Evolutionary conservation across 2,888 invertebrate genomes (phyloP).

Genomic region (Crepidodera aurea): DNA sequence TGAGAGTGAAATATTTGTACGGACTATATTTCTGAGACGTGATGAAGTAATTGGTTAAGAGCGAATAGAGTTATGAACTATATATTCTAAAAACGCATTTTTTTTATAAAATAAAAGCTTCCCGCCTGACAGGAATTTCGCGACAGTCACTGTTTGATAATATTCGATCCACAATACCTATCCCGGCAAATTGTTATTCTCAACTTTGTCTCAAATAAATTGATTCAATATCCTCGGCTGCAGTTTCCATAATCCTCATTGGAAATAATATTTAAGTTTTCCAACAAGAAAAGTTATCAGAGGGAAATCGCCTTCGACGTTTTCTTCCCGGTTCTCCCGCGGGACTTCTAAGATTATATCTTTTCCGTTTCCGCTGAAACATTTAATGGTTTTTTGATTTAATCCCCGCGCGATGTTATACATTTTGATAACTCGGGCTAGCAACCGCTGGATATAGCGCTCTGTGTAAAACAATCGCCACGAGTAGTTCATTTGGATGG

Average conservation of each 20-base stretch:
- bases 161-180: conserved; percentile 1
- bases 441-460: conserved; percentile 18
- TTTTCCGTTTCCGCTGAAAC: conserved; percentile 52
- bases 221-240: conserved; percentile 30
- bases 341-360: conserved; percentile 52
- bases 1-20: background rate
- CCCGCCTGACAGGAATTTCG: too few relatives aligned
- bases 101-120: too few relatives aligned
- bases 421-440: conserved; percentile 51
- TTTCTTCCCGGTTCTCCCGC: conserved; percentile 40
- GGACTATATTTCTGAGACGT: too few relatives aligned
- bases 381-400: conserved; percentile 57
- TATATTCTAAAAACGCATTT: too few relatives aligned
- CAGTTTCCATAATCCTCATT: conserved; percentile 33
- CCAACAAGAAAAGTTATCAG: conserved; percentile 28
- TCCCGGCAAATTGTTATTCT: conserved; percentile 24
- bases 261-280: conserved; percentile 35
- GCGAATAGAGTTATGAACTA: too few relatives aligned
- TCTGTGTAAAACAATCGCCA: conserved; percentile 33
- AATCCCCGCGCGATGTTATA: conserved; percentile 53
- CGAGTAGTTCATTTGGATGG: conserved; percentile 35
- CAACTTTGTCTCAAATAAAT: conserved; percentile 27
- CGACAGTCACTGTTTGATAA: background rate
- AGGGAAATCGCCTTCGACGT: conserved; percentile 39
- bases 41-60: too few relatives aligned